Base-by-base conservation (phyloP, 1,140 invertebrate species). In the Sarcophaga peregrina region DNA sequence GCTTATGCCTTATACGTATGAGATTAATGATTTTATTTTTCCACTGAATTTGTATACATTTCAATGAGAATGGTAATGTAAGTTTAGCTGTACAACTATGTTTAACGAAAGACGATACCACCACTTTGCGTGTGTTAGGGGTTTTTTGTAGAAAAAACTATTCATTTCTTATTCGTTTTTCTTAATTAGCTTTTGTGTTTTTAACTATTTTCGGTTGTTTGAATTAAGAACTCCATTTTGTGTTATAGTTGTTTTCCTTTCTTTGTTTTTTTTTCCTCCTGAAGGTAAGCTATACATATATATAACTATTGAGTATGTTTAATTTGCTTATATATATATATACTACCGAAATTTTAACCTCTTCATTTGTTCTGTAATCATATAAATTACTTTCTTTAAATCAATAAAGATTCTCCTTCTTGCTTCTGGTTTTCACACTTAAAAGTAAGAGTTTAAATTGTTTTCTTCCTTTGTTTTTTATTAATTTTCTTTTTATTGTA, bases 401-500 rank as follows among this genome's bases (percentile, higher is more conserved):
- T 68, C 17, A 68, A 68, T 68, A 20, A 68, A 68, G 62, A 68
- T 10, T 37, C 3, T 20, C 13, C 7, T 13, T 13, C 54, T 58
- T 13, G 11, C 54, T 58, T 58, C 8, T 58, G 15, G 6, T 1
- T 58, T n/a, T 68, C 20, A 68, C n/a, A 68, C 62, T 68, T 68
- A 68, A 68, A 68, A 68, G n/a, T 68, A 68, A 68, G 62, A 68
- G 62, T 68, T 68, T 68, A 20, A 20, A 68, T 68, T 68, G 20
- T 20, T 68, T 68, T 58, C 15, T 58, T n/a, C 7, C 7, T 58
- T 58, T 58, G 15, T 58, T n/a, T 58, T 58, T 58, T 58, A 58
- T 58, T 58, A 58, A 58, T 58, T 58, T 58, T 58, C 54, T 58
- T 58, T 68, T 68, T 68, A 68, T 68, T 68, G 62, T 68, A 68